Percentiles rank a stretch among this genome's conserved stretches.
These are phyloP conservation scores for Thecophora atra DNA, from an alignment of 2,888 invertebrate genomes.

Conservation along the genomic window DNA sequence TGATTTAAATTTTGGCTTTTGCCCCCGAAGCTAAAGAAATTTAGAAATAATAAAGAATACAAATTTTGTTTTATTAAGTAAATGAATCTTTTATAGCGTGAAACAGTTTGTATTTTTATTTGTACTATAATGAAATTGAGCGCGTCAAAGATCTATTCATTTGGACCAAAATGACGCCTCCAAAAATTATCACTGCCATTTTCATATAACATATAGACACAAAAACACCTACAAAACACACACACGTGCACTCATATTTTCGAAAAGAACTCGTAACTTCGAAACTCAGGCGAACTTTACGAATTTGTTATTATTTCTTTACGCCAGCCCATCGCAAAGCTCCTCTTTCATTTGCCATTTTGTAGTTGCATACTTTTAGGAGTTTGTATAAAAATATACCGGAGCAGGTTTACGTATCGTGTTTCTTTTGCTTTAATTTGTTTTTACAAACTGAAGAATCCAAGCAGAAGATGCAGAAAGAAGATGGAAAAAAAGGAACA, in stretches of 20 bases:
- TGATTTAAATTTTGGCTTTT: no score
- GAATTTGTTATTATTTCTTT: background rate
- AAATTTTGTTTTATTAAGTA: no score
- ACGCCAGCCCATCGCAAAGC: background rate
- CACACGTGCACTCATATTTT: background rate
- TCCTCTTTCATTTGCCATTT: background rate
- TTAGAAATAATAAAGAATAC: no score
- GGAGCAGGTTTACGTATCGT: background rate
- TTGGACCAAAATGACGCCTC: no score
- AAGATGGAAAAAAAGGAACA: background rate
- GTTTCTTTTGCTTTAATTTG: background rate
- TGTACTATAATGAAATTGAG: no score
- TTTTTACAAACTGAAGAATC: background rate
- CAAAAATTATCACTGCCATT: no score
- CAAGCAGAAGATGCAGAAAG: background rate
- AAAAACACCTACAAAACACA: background rate
- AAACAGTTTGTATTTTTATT: no score
- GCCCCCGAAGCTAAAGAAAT: no score
- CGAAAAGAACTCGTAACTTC: background rate
- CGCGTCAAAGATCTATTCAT: no score
- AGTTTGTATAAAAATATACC: background rate
- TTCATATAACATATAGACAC: background rate
- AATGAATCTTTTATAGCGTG: no score
- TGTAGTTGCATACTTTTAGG: slow-evolving; percentile 16
- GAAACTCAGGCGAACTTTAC: background rate